These are phyloP conservation scores for Ornithorhynchus anatinus DNA, from an alignment of 2,113 vertebrate genomes.

Conservation along the genomic window DNA sequence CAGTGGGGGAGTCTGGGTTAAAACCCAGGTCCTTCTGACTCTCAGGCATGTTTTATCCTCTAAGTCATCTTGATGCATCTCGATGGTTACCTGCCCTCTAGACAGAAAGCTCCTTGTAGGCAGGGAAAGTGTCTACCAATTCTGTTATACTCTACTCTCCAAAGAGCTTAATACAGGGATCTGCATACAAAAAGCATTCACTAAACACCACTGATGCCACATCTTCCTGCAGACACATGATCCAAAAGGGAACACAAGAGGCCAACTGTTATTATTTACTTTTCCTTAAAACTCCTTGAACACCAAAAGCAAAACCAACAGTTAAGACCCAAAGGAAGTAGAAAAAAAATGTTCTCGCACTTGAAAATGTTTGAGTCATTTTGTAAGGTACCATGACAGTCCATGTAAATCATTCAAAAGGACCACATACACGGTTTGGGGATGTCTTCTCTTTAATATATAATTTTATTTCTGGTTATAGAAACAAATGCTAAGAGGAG, in stretches of 20 bases:
- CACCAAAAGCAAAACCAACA: neutral
- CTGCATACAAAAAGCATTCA: no score
- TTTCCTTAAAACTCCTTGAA: neutral
- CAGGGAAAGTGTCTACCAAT: no score
- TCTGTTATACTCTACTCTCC: no score
- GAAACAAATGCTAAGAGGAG: constrained; percentile 76
- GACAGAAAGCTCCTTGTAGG: no score
- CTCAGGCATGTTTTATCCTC: no score
- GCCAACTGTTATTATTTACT: neutral
- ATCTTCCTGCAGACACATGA: no score
- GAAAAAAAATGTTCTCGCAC: neutral
- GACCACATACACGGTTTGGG: constrained; percentile 13
- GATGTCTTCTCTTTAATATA: constrained; percentile 69
- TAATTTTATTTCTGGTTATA: constrained; percentile 82
- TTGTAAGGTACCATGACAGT: neutral
- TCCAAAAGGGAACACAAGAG: neutral
- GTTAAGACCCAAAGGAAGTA: neutral
- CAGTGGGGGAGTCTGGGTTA: no score
- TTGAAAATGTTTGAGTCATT: neutral
- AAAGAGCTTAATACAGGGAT: no score
- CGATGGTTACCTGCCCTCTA: no score
- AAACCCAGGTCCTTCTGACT: no score
- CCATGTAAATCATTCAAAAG: neutral
- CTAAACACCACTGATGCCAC: no score
- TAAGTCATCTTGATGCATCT: no score